Base-by-base conservation (phyloP, 1,140 invertebrate species). In the Potamilus streckersoni region DNA sequence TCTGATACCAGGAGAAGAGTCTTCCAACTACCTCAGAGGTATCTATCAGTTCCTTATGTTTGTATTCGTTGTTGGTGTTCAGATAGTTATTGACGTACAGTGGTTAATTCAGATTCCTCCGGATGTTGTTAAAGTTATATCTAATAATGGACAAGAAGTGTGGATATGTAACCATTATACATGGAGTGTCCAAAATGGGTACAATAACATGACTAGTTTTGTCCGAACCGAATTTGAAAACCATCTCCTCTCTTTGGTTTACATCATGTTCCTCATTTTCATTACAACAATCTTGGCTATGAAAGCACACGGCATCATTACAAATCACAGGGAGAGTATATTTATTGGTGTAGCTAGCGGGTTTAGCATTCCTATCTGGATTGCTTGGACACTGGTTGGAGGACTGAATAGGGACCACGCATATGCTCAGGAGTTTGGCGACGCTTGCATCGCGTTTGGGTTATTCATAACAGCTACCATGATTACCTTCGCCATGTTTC, bases 401-500 rank as follows among this genome's bases (percentile, higher is more conserved):
- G 92, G 95, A 1, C 93, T 95, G 1, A 93, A 93, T 57, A 94
- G 78, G 55, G 78, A 87, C 19, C 93, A 94, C 75, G 71, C 69
- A 12, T 79, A 80, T 67, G 81, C 83, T 31, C 93, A 94, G 67
- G 85, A 87, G 70, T 89, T 82, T 81, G 84, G 84, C 5, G 96
- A 97, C 86, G 95, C 95, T 1, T 96, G 95, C 90, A 91, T 97
- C 1, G 96, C 95, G 1, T 96, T 95, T 83, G 96, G 96, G 0
- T 90, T 97, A 20, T 92, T 96, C 16, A 92, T 94, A 55, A 96
- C 95, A 12, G 94, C 95, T 49, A 92, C 94, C 2, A 92, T 96
- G 15, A 93, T 97, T 16, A 96, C 98, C 87, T 92, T 97, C 65
- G 93, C 96, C 16, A 97, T 98, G 96, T 98, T 98, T 89, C 94